Conservation (phyloP, 1,140 invertebrate genomes). For the Uloborus diversus region DNA sequence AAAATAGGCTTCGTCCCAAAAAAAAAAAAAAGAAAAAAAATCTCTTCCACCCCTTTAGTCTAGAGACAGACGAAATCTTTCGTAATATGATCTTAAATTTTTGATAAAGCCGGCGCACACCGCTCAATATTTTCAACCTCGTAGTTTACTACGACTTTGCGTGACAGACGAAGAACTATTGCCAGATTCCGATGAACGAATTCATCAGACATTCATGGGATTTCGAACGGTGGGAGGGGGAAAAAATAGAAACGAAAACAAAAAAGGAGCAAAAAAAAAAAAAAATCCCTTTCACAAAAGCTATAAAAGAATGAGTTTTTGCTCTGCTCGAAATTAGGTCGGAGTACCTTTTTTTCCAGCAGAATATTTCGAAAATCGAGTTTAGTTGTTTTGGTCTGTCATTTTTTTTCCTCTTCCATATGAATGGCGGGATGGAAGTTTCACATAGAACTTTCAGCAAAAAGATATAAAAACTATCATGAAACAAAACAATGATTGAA, state of each 20-base stretch:
- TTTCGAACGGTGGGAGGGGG: not conserved
- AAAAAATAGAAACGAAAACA: not conserved
- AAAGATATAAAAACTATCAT: no score
- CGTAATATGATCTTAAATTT: conserved; percentile 30
- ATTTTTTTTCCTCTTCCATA: no score
- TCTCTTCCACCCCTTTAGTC: not conserved
- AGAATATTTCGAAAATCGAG: not conserved
- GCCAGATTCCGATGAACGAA: not conserved
- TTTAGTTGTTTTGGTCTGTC: no score
- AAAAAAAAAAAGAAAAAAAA: no score
- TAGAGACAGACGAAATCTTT: conserved; percentile 10
- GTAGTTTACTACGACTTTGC: not conserved
- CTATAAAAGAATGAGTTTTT: not conserved
- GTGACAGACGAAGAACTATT: no score
- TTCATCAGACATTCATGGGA: conserved; percentile 8
- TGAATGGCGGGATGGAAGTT: no score
- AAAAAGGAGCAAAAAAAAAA: not conserved
- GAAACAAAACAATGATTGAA: no score
- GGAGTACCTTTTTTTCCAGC: not conserved
- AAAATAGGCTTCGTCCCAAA: no score
- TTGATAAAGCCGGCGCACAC: conserved; percentile 29
- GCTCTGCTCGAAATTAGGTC: not conserved
- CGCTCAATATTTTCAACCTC: not conserved
- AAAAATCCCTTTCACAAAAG: not conserved
- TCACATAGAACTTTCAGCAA: no score